These are phyloP conservation scores for Sarcoramphus papa DNA, from an alignment of 2,797 vertebrate genomes.

Conservation along the genomic window DNA sequence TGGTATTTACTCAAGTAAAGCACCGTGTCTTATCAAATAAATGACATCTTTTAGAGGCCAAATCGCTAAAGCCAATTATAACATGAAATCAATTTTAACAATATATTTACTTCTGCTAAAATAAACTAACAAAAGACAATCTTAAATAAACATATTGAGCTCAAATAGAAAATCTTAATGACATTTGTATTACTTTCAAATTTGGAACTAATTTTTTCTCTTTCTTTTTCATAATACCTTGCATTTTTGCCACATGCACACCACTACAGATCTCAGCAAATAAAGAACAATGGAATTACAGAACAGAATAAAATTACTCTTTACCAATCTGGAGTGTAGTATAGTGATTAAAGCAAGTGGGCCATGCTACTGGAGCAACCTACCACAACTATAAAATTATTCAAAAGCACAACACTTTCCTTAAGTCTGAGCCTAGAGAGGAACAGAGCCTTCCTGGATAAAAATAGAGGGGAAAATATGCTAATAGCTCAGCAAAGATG, in stretches of 20 bases:
- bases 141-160: not conserved
- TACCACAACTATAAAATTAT: not conserved
- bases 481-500: not conserved
- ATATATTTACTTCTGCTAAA: conserved; percentile 10
- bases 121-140: not conserved
- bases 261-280: not conserved
- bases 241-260: not conserved
- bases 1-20: not conserved
- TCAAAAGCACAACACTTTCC: not conserved
- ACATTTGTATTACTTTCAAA: not conserved
- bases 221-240: not conserved
- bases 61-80: not conserved
- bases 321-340: not conserved
- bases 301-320: not conserved
- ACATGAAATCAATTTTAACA: not conserved
- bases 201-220: not conserved
- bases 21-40: not conserved
- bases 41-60: not conserved
- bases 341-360: not conserved
- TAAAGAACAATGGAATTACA: not conserved
- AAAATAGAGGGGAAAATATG: conserved; percentile 22
- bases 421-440: not conserved
- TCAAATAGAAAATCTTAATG: not conserved
- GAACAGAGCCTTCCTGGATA: not conserved
- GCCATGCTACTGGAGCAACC: not conserved